Conservation (phyloP, 2,888 invertebrate genomes). For the Sphaerophoria taeniata region DNA sequence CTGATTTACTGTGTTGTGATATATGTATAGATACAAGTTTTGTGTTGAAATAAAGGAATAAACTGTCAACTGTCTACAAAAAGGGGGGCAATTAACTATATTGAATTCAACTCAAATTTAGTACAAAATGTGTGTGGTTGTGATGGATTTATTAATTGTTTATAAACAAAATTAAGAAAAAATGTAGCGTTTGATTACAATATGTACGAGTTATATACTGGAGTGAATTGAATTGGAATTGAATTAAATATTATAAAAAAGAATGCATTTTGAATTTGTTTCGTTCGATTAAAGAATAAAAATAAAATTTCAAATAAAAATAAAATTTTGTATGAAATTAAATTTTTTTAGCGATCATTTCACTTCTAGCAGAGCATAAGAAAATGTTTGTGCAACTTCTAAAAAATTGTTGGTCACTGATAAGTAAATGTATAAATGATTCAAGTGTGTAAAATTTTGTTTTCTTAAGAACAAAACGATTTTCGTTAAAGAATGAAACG, state of each 20-base stretch:
- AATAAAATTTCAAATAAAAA: neutral
- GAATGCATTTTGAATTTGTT: conserved; percentile 56
- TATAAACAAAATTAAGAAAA: neutral
- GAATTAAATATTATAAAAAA: conserved; percentile 43
- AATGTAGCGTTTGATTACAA: conserved; percentile 52
- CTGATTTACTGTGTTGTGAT: conserved; percentile 55
- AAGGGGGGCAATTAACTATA: conserved; percentile 39
- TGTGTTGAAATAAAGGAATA: neutral
- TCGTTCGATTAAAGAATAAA: conserved; percentile 11
- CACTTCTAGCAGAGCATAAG: conserved; percentile 72
- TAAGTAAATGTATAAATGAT: conserved; percentile 21
- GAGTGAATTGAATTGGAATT: conserved; percentile 61
- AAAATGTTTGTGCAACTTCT: conserved; percentile 71
- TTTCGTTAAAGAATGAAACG: conserved; percentile 54
- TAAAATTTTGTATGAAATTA: conserved; percentile 4
- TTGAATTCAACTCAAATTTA: conserved; percentile 24
- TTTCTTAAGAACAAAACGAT: conserved; percentile 53
- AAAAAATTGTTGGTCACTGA: conserved; percentile 45
- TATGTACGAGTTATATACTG: conserved; percentile 38
- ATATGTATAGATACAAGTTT: conserved; percentile 55
- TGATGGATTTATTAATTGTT: conserved; percentile 16
- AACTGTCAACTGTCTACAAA: conserved; percentile 66
- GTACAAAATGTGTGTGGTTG: conserved; percentile 51
- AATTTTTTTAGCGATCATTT: conserved; percentile 73
- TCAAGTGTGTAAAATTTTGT: neutral